Evolutionary conservation across 1,140 invertebrate species (phyloP).

Genomic region (Scaptomyza pallida): DNA sequence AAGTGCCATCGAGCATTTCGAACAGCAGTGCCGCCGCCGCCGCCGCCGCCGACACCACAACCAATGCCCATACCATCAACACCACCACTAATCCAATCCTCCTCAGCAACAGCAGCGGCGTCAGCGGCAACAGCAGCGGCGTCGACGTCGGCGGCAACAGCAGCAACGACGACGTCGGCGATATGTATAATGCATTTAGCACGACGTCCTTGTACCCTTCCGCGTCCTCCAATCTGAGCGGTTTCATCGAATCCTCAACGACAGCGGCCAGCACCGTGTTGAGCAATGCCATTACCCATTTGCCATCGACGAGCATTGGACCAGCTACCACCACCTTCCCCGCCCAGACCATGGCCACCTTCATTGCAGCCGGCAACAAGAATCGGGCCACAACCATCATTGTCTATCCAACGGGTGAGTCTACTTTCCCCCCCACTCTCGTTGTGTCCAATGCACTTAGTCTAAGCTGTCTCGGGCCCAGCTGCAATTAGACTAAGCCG

Average conservation of each 20-base stretch:
- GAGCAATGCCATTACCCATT: constrained; percentile 43
- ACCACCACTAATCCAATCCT: constrained; percentile 12
- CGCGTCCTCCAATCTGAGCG: constrained; percentile 47
- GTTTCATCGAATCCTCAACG: constrained; percentile 70
- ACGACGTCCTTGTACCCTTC: constrained; percentile 3
- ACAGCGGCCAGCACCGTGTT: constrained; percentile 57
- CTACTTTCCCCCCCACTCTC: background rate
- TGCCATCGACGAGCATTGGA: constrained; percentile 38
- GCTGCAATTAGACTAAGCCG: too few species aligned
- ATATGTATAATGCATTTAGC: constrained; percentile 50
- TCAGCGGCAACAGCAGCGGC: background rate
- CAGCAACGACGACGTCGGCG: background rate
- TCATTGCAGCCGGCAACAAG: constrained; percentile 72
- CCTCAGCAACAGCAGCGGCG: background rate
- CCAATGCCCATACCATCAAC: constrained; percentile 10
- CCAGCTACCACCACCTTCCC: constrained; percentile 59
- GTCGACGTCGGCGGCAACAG: background rate
- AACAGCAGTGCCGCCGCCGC: background rate
- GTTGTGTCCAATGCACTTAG: too few species aligned
- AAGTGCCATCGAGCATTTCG: background rate
- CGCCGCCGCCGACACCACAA: background rate
- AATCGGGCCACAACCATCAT: constrained; percentile 77
- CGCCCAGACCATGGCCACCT: constrained; percentile 71
- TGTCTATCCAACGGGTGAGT: constrained; percentile 82
- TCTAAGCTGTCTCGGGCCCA: too few species aligned